These are phyloP conservation scores for Donacobius atricapilla DNA, from an alignment of 2,113 vertebrate genomes.

Conservation along the genomic window DNA sequence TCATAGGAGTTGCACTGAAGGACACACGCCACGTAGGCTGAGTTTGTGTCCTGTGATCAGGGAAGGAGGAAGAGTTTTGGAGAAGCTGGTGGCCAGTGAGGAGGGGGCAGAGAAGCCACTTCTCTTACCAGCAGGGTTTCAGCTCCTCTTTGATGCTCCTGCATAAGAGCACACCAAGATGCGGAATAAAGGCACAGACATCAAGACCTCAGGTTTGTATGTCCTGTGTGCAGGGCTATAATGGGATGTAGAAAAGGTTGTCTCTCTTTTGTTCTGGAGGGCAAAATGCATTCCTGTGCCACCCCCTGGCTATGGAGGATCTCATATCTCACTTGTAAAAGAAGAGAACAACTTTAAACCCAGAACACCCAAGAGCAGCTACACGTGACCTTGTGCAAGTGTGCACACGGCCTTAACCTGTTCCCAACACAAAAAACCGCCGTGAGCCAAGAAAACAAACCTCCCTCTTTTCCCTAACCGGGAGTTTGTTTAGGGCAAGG, in stretches of 20 bases:
- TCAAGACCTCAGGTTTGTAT: not conserved
- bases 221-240: not conserved
- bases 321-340: rapidly evolving
- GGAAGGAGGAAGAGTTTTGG: not conserved
- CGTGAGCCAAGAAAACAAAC: not conserved
- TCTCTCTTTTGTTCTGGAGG: not conserved
- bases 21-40: rapidly evolving
- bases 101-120: not conserved
- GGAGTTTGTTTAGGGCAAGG: not conserved
- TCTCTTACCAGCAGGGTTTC: not conserved
- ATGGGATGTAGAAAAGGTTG: not conserved
- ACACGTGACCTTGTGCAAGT: rapidly evolving
- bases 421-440: not conserved
- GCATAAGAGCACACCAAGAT: not conserved
- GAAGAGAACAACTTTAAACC: not conserved
- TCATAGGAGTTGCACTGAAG: not conserved
- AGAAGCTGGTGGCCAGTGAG: not conserved
- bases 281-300: not conserved
- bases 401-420: not conserved
- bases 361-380: not conserved
- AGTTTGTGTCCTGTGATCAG: not conserved
- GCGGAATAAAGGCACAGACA: not conserved
- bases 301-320: not conserved
- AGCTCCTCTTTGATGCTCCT: not conserved
- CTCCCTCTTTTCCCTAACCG: not conserved